Evolutionary conservation across 2,797 vertebrate genomes (phyloP), one percentile per base, ranked within the genome.

Genomic region (Cuculus canorus): DNA sequence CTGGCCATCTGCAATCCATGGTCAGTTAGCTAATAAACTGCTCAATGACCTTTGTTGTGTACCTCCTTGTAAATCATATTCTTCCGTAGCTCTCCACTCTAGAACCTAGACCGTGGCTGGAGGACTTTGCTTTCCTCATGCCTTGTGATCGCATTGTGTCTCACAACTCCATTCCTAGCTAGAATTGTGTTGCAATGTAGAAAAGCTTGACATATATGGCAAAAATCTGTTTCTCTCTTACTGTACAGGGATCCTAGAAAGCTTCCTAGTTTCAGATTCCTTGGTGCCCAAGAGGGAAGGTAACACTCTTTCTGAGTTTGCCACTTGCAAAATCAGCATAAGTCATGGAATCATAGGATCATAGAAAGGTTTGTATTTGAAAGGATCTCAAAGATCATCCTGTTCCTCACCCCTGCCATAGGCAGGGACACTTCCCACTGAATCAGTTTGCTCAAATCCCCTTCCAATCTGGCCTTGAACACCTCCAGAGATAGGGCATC

Each of bases 111-210:
- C 41, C 32, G 6, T 10, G 17, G n/a, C 25, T 57, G 23, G 18
- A 65, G 17, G 59, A 52, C 68, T 39, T 78, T 18, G 8, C 7
- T 88, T 84, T 78, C 48, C 27, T 56, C 35, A 16, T 30, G 7
- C 17, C 68, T 69, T 73, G 57, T 35, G 39, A 24, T 27, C 0
- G 2, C 45, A 5, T 32, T 11, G 4, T 22, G 43, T 47, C 48
- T 48, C 27, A 16, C 14, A 37, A 6, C 41, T 54, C 28, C 37
- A 15, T 76, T 61, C 76, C 59, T 18, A 68, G 22, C 43, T 32
- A 21, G 7, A 10, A 16, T 33, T 3, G 1, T 10, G 4, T 30
- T 37, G 14, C 3, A 41, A 18, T 1, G 14, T 32, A 27, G 56
- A 57, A 93, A 79, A 86, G 4, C 61, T 47, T 37, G n/a, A 27